These are phyloP conservation scores for Deroptyus accipitrinus DNA, from an alignment of 2,113 vertebrate species.

Conservation along the genomic window DNA sequence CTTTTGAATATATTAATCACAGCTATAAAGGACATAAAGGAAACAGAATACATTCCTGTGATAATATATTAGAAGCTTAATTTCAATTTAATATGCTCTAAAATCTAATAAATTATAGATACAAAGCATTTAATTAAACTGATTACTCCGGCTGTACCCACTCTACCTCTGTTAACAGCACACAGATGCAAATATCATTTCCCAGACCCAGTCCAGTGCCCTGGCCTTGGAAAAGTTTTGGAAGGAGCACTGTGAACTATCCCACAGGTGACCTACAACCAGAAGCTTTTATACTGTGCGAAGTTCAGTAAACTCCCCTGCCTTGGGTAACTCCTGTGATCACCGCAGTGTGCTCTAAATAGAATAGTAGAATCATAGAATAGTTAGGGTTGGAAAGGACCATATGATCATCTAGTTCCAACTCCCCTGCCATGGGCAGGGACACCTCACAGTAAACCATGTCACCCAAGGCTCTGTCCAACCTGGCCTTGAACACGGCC, in stretches of 20 bases:
- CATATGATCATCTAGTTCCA: too few species aligned
- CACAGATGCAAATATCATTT: neutral
- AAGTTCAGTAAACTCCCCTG: neutral
- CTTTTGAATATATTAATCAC: conserved; percentile 46
- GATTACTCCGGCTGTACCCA: neutral
- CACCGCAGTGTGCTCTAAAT: neutral
- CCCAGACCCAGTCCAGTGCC: neutral
- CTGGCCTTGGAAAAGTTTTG: neutral
- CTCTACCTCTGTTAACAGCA: neutral
- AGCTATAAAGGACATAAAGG: conserved; percentile 33
- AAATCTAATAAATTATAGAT: conserved; percentile 25
- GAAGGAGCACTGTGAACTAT: neutral
- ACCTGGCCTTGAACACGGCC: too few species aligned
- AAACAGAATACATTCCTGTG: conserved; percentile 32
- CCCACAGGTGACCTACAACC: neutral
- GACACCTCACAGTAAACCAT: too few species aligned
- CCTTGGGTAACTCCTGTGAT: neutral
- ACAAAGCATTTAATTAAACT: conserved; percentile 35
- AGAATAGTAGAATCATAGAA: too few species aligned
- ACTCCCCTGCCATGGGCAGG: too few species aligned
- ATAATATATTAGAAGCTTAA: conserved; percentile 35
- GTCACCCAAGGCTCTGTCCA: too few species aligned
- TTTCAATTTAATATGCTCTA: conserved; percentile 44
- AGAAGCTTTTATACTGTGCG: neutral
- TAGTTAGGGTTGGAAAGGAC: too few species aligned